Evolutionary conservation across 2,797 vertebrate genomes (phyloP).

Genomic region (Coilia nasus): DNA sequence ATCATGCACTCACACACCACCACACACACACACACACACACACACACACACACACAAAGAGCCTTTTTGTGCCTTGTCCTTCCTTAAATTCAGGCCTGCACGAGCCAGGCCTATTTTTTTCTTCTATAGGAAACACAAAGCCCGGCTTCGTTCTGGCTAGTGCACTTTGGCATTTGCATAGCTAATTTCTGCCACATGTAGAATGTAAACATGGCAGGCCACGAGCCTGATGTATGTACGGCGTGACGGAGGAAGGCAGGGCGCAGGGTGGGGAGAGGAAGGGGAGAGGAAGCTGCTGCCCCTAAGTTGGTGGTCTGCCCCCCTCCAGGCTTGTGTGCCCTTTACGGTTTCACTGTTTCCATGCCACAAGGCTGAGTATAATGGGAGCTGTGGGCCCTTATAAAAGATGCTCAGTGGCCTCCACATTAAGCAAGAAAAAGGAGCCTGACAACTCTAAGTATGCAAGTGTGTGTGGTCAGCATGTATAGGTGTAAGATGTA

Average conservation of each 20-base stretch:
- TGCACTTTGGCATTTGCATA: conserved; percentile 18
- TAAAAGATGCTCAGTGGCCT: conserved; percentile 5
- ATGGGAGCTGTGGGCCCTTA: not conserved
- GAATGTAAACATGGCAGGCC: conserved; percentile 14
- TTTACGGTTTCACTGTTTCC: conserved; percentile 12
- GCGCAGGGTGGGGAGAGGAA: not conserved
- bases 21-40: conserved; percentile 1
- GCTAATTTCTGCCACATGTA: conserved; percentile 19
- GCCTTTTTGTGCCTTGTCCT: conserved; percentile 20
- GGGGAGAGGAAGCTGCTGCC: too few relatives aligned
- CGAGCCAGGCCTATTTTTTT: not conserved
- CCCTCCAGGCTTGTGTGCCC: not conserved
- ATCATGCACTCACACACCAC: not conserved
- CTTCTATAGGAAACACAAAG: conserved; percentile 1
- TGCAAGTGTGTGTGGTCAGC: not conserved
- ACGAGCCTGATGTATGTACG: conserved; percentile 7
- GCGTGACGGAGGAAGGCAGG: not conserved
- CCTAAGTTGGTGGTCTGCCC: conserved; percentile 5
- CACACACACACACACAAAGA: not conserved
- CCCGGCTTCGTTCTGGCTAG: not conserved
- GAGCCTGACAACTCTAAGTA: too few relatives aligned
- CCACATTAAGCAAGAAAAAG: not conserved
- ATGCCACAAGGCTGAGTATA: not conserved
- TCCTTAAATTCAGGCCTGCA: not conserved
- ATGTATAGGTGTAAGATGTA: not conserved